A percentile compares a stretch with the other conserved stretches of the same genome.
phyloP scores from a whole-genome alignment of 2,888 invertebrate species.

The Protodeltote pygarga region DNA sequence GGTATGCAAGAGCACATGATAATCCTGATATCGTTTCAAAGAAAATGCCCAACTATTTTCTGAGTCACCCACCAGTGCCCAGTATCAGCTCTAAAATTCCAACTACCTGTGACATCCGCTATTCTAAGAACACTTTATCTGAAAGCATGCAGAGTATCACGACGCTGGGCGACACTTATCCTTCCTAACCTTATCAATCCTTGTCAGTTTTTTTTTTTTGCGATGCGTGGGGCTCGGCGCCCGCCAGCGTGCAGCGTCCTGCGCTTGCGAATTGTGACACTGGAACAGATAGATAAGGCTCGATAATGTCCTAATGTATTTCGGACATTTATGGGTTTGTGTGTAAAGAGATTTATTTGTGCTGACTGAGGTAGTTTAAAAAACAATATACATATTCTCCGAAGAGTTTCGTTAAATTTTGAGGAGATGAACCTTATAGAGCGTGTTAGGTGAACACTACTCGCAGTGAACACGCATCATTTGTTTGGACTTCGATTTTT shows the following conservation, averaged over 20 bases:
- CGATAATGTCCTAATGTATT: constrained; percentile 31
- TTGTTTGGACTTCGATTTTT: too few relatives aligned
- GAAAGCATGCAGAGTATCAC: neutral
- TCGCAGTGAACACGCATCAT: too few relatives aligned
- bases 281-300: constrained; percentile 13
- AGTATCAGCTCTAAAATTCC: neutral
- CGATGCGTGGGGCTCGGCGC: constrained; percentile 17
- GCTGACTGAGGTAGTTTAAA: neutral
- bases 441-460: too few relatives aligned
- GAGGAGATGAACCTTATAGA: too few relatives aligned
- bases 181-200: constrained; percentile 33
- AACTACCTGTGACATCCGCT: constrained; percentile 30
- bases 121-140: constrained; percentile 29
- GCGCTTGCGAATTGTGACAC: constrained; percentile 38
- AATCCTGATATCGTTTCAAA: too few relatives aligned
- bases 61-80: too few relatives aligned
- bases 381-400: too few relatives aligned
- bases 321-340: constrained; percentile 13
- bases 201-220: constrained; percentile 22
- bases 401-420: too few relatives aligned
- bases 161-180: constrained; percentile 14
- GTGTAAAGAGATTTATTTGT: constrained; percentile 6
- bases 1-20: too few relatives aligned
- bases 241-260: too few relatives aligned
- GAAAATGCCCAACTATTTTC: too few relatives aligned